Evolutionary conservation across 1,140 invertebrate species (phyloP).

Genomic region (Mylabris phalerata): DNA sequence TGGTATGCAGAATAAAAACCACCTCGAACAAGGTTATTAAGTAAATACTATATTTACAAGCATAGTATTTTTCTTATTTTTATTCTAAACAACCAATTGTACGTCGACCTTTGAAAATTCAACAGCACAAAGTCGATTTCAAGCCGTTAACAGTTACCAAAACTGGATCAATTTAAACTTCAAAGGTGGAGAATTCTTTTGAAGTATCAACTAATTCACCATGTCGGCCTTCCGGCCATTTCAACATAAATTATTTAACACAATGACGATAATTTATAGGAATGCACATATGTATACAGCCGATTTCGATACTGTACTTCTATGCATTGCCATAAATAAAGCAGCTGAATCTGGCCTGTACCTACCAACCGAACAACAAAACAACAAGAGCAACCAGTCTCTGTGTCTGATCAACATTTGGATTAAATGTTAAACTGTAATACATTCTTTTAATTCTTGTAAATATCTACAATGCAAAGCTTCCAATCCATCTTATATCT

Average conservation of each 20-base stretch:
- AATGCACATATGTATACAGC: conserved; percentile 22
- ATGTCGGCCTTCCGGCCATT: not conserved
- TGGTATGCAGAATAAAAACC: conserved; percentile 25
- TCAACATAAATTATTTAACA: conserved; percentile 26
- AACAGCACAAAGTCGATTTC: no score
- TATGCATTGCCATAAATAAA: conserved; percentile 29
- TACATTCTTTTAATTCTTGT: conserved; percentile 35
- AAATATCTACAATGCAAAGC: conserved; percentile 21
- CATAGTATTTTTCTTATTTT: conserved; percentile 9
- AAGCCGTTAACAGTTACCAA: no score
- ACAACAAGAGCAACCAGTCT: conserved; percentile 22
- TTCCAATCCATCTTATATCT: conserved; percentile 14
- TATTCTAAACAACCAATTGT: conserved; percentile 14
- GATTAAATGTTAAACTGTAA: conserved; percentile 37
- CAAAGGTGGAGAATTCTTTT: no score
- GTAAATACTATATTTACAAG: conserved; percentile 28
- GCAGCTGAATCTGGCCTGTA: not conserved
- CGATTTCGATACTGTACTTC: conserved; percentile 27
- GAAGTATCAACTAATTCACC: no score
- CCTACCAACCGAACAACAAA: no score
- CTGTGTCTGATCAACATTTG: conserved; percentile 32
- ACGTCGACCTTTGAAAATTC: conserved; percentile 5
- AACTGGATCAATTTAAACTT: no score
- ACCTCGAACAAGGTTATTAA: conserved; percentile 29
- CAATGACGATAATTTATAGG: conserved; percentile 31